phyloP scores from a whole-genome alignment of 2,888 invertebrate genomes.

The Monochamus alternatus region DNA sequence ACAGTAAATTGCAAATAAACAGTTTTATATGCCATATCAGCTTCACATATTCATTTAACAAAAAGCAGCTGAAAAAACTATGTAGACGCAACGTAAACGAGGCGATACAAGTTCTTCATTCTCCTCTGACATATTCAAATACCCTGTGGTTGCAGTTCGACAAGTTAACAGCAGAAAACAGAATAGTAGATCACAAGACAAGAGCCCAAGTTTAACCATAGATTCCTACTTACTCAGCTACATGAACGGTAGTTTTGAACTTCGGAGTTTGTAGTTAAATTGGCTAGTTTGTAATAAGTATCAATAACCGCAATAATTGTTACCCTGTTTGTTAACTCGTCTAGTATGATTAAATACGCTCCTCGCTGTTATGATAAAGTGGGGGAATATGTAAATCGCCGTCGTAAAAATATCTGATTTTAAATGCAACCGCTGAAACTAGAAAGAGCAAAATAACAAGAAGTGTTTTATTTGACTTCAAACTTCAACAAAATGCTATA shows the following conservation, averaged over 20 bases:
- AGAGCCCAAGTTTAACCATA: neutral
- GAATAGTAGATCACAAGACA: conserved; percentile 1
- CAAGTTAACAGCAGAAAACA: neutral
- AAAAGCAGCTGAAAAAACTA: too few species aligned
- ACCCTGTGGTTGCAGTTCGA: neutral
- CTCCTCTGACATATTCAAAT: neutral
- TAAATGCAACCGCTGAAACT: neutral
- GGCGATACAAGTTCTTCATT: neutral
- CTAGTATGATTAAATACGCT: too few species aligned
- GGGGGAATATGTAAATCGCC: neutral
- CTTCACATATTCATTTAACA: too few species aligned
- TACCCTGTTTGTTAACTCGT: too few species aligned
- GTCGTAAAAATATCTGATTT: neutral
- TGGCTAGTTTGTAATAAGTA: too few species aligned
- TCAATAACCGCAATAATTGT: too few species aligned
- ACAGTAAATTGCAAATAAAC: too few species aligned
- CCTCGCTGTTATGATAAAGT: neutral
- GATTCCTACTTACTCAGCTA: neutral
- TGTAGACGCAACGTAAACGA: neutral
- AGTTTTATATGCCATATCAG: too few species aligned
- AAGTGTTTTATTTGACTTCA: conserved; percentile 53
- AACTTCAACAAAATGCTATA: conserved; percentile 56
- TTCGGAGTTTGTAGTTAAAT: too few species aligned
- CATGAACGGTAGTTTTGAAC: too few species aligned
- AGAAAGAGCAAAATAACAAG: neutral